Evolutionary conservation across 2,113 vertebrate genomes (phyloP).

Genomic region (Heterochromis multidens): DNA sequence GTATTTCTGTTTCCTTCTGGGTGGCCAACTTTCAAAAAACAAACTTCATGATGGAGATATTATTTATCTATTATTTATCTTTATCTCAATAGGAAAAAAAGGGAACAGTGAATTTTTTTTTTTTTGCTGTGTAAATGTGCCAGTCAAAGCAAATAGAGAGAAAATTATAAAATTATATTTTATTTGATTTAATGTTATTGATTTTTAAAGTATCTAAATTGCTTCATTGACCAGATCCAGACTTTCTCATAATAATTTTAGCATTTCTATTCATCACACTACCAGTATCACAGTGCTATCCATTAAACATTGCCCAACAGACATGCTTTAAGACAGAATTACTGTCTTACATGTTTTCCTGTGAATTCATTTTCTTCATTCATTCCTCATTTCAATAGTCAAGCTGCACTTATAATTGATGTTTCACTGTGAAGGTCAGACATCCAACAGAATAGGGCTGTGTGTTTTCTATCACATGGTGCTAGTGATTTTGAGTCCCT

Average conservation of each 20-base stretch:
- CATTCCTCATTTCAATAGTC: background rate
- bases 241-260: background rate
- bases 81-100: background rate
- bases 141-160: background rate
- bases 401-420: background rate
- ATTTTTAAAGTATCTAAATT: background rate
- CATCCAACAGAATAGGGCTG: background rate
- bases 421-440: background rate
- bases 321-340: background rate
- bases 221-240: background rate
- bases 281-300: background rate
- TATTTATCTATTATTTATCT: background rate
- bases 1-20: background rate
- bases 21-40: background rate
- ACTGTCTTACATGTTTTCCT: background rate
- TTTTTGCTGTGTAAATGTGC: background rate
- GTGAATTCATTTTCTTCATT: no score
- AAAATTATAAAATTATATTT: background rate
- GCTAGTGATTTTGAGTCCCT: background rate
- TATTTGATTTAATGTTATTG: background rate
- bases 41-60: background rate
- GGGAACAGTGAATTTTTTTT: background rate
- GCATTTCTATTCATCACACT: background rate
- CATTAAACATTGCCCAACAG: background rate
- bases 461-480: background rate